Evolutionary conservation across 1,140 invertebrate genomes (phyloP).

Genomic region (Lycorma delicatula): DNA sequence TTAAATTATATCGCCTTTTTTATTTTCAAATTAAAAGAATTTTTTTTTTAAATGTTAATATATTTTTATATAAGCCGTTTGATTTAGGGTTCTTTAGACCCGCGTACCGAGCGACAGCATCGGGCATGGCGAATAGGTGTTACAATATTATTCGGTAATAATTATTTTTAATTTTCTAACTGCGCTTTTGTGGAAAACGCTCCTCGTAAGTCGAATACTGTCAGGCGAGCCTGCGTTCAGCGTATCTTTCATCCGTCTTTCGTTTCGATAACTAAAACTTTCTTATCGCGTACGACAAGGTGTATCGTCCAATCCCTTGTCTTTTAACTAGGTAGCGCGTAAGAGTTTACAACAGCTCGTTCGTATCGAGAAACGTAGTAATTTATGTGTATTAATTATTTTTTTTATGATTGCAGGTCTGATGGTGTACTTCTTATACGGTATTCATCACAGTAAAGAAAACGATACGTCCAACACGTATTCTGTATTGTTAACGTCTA

Average conservation of each 20-base stretch:
- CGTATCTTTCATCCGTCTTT: neutral
- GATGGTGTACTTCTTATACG: slow-evolving; percentile 80
- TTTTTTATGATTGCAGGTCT: slow-evolving; percentile 60
- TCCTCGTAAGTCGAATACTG: too few relatives aligned
- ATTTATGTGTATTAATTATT: neutral
- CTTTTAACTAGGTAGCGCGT: neutral
- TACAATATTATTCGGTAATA: too few relatives aligned
- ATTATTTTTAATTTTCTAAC: too few relatives aligned
- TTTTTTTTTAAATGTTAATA: too few relatives aligned
- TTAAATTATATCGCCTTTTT: too few relatives aligned
- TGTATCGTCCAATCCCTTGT: neutral
- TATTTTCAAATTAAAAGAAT: too few relatives aligned
- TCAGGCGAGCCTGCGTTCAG: too few relatives aligned
- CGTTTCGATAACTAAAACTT: neutral
- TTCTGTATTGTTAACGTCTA: slow-evolving; percentile 53
- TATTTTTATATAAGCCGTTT: too few relatives aligned
- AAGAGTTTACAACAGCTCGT: neutral
- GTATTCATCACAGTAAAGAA: slow-evolving; percentile 80
- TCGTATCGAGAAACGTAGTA: neutral
- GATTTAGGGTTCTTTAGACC: too few relatives aligned
- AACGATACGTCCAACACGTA: slow-evolving; percentile 50
- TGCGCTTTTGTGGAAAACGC: too few relatives aligned
- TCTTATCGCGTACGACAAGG: neutral
- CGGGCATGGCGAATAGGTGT: too few relatives aligned
- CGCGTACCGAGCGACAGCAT: too few relatives aligned